Evolutionary conservation across 2,888 invertebrate genomes (phyloP), one percentile per base, ranked within the genome.

Genomic region (Ctena decussata): DNA sequence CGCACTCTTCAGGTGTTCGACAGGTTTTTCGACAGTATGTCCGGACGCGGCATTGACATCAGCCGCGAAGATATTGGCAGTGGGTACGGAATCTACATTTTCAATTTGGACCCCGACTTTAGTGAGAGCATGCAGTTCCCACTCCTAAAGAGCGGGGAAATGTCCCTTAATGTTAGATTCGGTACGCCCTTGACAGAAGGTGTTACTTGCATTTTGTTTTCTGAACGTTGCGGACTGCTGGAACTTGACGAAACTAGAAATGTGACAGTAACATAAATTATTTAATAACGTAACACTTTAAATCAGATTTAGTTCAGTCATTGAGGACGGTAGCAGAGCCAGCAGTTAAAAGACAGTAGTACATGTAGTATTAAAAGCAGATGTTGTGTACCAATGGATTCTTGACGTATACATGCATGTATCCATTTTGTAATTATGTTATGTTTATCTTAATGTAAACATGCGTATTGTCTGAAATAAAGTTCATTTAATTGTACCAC

Each of bases 221-320:
- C 69, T 27, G 37, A 70, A 70, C 70, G 70, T 3, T 70, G 8
- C 70, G 70, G 70, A 24, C 39, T 57, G 39, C 27, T 65, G 65
- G 60, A 77, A 76, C 46, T 76, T 12, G 76, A 76, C 60, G 60
- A 76, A n/a, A 57, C 76, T 37, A 21, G 76, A 5, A 35, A 35
- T 37, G 76, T 76, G 0, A 76, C 46, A 37, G 35, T 76, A 8
- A 24, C 57, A 12, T 65, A 39, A 30, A 27, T 21, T 49, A 41
- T 41, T 41, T 41, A 41, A 11, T 41, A 11, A 41, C 15, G 6
- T 41, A 41, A 11, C 15, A 15, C 6, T 41, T 15, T 41, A 41
- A 11, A 11, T 41, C 6, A 11, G 6, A 11, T 11, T 41, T 41
- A 11, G 15, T 41, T 41, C 15, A 41, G 6, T 41, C 15, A 41